These are phyloP conservation scores for Scaptodrosophila lebanonensis DNA, from an alignment of 1,140 invertebrate species.

Conservation along the genomic window DNA sequence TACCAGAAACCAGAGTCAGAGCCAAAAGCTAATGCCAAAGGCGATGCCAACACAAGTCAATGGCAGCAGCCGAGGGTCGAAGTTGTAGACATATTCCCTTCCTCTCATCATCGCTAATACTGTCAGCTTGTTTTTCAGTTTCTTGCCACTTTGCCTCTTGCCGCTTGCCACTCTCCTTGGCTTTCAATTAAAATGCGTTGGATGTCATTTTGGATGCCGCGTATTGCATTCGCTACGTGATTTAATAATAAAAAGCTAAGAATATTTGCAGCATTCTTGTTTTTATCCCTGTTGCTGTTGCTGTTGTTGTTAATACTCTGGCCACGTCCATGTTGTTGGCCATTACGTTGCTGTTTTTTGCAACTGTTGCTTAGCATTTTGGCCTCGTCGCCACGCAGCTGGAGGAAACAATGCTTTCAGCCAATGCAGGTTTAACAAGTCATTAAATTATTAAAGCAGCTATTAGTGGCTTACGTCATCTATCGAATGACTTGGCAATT, in stretches of 20 bases:
- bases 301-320: conserved; percentile 22
- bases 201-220: conserved; percentile 73
- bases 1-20: conserved; percentile 24
- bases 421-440: too few species aligned
- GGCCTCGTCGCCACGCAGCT: too few species aligned
- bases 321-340: conserved; percentile 24
- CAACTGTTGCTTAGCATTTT: conserved; percentile 51
- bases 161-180: conserved; percentile 20
- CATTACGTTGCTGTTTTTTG: conserved; percentile 57
- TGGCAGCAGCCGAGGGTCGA: too few species aligned
- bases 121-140: background rate
- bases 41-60: conserved; percentile 8
- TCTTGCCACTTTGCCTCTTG: conserved; percentile 40
- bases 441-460: too few species aligned
- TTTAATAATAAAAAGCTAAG: conserved; percentile 70
- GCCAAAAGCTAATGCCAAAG: conserved; percentile 3
- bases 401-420: too few species aligned
- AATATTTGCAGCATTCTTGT: conserved; percentile 66
- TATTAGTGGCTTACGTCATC: too few species aligned
- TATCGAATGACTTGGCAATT: too few species aligned
- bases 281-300: conserved; percentile 54
- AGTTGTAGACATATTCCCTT: too few species aligned
- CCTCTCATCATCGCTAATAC: background rate
- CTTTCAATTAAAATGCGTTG: conserved; percentile 75
- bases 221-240: conserved; percentile 73